Conservation (phyloP, 2,797 vertebrate species). For the Sebastes kiyomatsui region DNA sequence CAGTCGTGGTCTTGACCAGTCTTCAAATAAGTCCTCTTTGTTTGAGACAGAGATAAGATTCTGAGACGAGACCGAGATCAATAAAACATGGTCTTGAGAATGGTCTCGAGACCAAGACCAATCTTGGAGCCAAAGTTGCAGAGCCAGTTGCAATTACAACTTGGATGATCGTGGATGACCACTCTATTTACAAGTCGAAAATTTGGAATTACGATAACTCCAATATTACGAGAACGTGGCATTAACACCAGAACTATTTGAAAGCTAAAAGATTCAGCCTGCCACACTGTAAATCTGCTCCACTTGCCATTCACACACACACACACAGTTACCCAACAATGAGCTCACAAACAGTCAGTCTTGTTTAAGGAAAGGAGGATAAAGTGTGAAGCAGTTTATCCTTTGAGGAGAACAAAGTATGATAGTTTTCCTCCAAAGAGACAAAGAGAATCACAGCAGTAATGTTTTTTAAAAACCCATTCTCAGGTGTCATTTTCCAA, state of each 20-base stretch:
- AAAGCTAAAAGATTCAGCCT: not conserved
- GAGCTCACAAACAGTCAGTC: not conserved
- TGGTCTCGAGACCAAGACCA: too few species aligned
- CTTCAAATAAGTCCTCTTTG: too few species aligned
- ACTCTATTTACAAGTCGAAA: not conserved
- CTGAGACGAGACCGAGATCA: too few species aligned
- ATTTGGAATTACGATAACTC: not conserved
- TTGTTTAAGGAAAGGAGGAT: conserved; percentile 3
- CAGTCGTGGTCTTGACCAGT: too few species aligned
- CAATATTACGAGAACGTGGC: not conserved
- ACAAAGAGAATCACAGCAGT: conserved; percentile 34
- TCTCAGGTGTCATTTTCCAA: conserved; percentile 35
- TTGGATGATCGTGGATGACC: not conserved
- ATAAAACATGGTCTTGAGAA: too few species aligned
- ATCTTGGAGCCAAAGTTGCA: too few species aligned
- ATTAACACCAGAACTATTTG: not conserved
- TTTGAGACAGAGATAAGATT: too few species aligned
- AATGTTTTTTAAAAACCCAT: conserved; percentile 40
- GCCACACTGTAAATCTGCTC: not conserved
- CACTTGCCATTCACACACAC: not conserved
- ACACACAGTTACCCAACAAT: not conserved
- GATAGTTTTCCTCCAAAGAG: conserved; percentile 13
- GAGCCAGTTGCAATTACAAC: not conserved
- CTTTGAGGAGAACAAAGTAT: conserved; percentile 22
- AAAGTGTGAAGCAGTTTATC: not conserved